A percentile compares a stretch with the other conserved stretches of the same genome.
These are phyloP conservation scores for Chloroclysta siterata DNA, from an alignment of 2,888 invertebrate genomes.

Conservation along the genomic window DNA sequence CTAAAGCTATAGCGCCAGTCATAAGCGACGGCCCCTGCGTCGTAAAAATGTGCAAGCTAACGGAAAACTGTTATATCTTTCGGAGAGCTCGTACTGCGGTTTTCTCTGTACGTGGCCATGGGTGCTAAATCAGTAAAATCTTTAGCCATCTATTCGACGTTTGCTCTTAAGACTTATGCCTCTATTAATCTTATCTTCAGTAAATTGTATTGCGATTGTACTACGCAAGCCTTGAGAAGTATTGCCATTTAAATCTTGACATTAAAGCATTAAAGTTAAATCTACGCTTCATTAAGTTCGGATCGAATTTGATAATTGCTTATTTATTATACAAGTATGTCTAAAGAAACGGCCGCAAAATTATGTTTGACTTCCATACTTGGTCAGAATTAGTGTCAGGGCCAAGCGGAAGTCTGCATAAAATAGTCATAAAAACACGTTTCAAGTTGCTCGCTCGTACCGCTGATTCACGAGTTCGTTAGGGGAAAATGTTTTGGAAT, in stretches of 20 bases:
- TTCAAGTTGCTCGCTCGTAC: slow-evolving; percentile 33
- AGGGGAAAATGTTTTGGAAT: slow-evolving; percentile 28
- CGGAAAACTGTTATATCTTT: slow-evolving; percentile 58
- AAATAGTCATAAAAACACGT: slow-evolving; percentile 42
- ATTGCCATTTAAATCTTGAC: slow-evolving; percentile 27
- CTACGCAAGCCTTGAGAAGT: slow-evolving; percentile 4
- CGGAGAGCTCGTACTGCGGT: slow-evolving; percentile 37
- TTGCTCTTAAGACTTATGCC: background rate
- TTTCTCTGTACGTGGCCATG: slow-evolving; percentile 18
- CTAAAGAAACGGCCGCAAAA: slow-evolving; percentile 29
- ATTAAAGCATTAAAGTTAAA: slow-evolving; percentile 5
- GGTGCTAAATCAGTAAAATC: slow-evolving; percentile 32
- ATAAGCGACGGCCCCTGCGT: slow-evolving; percentile 47
- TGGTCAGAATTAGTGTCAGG: slow-evolving; percentile 40
- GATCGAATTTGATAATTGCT: slow-evolving; percentile 19
- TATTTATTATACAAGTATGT: slow-evolving; percentile 21
- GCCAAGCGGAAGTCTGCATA: slow-evolving; percentile 43
- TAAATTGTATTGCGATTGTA: slow-evolving; percentile 19
- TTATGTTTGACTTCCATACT: slow-evolving; percentile 33
- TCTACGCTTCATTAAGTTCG: slow-evolving; percentile 6
- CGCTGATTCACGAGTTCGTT: slow-evolving; percentile 36
- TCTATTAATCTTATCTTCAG: slow-evolving; percentile 12
- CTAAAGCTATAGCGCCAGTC: slow-evolving; percentile 20
- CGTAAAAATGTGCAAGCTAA: slow-evolving; percentile 77
- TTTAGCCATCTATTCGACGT: slow-evolving; percentile 9